These are phyloP conservation scores for Drymonia ruficornis DNA, from an alignment of 2,888 invertebrate genomes.

Conservation along the genomic window DNA sequence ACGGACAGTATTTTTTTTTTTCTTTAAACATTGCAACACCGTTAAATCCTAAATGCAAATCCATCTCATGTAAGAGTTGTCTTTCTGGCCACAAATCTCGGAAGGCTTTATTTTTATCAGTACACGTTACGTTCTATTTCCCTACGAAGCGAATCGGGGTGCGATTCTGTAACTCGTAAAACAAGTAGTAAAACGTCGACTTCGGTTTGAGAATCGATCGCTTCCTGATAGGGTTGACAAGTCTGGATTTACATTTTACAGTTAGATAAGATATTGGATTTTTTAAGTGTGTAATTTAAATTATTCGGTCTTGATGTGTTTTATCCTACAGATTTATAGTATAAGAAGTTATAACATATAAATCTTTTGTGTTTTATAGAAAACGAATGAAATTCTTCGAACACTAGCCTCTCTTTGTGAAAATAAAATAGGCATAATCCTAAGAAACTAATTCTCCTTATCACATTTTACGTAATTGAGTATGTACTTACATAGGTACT, in stretches of 20 bases:
- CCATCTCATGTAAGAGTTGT: conserved; percentile 41
- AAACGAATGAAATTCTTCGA: no score
- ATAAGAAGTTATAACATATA: no score
- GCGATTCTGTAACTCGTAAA: conserved; percentile 67
- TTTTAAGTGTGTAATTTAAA: no score
- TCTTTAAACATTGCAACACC: neutral
- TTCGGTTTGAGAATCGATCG: conserved; percentile 66
- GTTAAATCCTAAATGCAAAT: conserved; percentile 30
- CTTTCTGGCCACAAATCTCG: conserved; percentile 51
- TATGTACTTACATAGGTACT: no score
- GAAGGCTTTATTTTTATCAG: conserved; percentile 64
- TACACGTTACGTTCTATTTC: conserved; percentile 42
- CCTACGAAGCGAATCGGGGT: conserved; percentile 53
- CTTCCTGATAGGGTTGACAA: conserved; percentile 6
- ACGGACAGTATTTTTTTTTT: neutral
- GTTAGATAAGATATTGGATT: neutral
- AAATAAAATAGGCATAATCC: no score
- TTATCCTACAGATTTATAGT: no score
- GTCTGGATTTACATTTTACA: conserved; percentile 6
- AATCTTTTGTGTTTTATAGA: no score
- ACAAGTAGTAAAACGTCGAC: conserved; percentile 64
- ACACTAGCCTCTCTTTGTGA: no score
- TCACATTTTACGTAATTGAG: no score
- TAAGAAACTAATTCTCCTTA: no score
- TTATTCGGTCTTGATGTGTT: no score